These are phyloP conservation scores for Sander lucioperca DNA, from an alignment of 2,113 vertebrate genomes.

Conservation along the genomic window DNA sequence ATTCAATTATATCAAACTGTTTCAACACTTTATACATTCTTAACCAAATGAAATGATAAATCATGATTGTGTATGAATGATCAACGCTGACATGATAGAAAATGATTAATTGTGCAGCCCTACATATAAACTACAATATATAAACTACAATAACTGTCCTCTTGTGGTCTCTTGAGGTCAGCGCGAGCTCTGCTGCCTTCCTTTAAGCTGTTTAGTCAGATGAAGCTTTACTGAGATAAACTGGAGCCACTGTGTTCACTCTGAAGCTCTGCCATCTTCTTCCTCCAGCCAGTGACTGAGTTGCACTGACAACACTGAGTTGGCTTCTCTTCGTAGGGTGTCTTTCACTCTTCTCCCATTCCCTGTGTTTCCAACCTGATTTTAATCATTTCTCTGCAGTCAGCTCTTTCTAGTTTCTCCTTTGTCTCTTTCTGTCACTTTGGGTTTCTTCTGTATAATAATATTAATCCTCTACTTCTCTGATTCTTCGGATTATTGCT, in stretches of 20 bases:
- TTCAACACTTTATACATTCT: not conserved
- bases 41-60: not conserved
- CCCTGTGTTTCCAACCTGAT: slow-evolving; percentile 55
- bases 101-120: slow-evolving; percentile 8
- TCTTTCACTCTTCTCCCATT: slow-evolving; percentile 55
- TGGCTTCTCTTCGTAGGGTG: slow-evolving; percentile 46
- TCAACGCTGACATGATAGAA: not conserved
- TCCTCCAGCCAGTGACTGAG: slow-evolving; percentile 38
- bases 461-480: slow-evolving; percentile 77
- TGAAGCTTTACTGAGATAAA: slow-evolving; percentile 21
- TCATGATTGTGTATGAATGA: not conserved
- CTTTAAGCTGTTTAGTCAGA: slow-evolving; percentile 18
- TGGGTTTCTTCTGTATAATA: slow-evolving; percentile 78
- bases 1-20: not conserved
- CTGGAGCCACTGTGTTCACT: slow-evolving; percentile 16
- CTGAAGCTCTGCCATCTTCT: slow-evolving; percentile 24
- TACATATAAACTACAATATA: not conserved
- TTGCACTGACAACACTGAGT: slow-evolving; percentile 78
- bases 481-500: slow-evolving; percentile 80
- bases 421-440: slow-evolving; percentile 71
- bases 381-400: slow-evolving; percentile 69
- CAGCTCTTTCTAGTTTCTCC: slow-evolving; percentile 63
- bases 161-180: slow-evolving; percentile 13
- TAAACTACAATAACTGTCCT: slow-evolving; percentile 7
- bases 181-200: slow-evolving; percentile 28